Evolutionary conservation across 2,888 invertebrate genomes (phyloP), one percentile per base, ranked within the genome.

Genomic region (Monopis laevigella): DNA sequence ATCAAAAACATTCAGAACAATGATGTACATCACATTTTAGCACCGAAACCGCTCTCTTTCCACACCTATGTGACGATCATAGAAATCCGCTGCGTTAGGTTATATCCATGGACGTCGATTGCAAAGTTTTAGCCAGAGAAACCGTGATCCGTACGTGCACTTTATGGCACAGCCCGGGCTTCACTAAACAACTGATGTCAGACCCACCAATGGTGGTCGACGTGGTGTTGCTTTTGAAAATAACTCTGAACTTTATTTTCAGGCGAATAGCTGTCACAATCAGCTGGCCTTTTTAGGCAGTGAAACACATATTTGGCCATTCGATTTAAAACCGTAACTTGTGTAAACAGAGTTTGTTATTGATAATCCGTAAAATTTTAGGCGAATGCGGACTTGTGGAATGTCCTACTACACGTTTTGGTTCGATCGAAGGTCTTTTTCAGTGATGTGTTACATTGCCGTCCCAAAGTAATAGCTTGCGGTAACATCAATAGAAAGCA

Each of bases 41-140:
- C 49, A 51, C 51, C 49, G 48, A 45, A 39, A 49, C 48, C 49
- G 29, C 11, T 12, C 18, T 18, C 29, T 3, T 24, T 26, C n/a
- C 12, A n/a, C 3, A 18, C 16, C 5, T 29, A n/a, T 16, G 8
- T 26, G 4, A 14, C 13, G 14, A 29, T 51, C 47, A 46, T 48
- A 57, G 61, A 59, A 54, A 56, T 64, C 61, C 62, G 60, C 46
- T 53, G 52, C 63, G 61, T 78, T 80, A 80, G 77, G 80, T 80
- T 80, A 78, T 78, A 80, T 78, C 80, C 80, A 80, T 78, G 73
- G 74, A 73, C 71, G 72, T 72, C 72, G 73, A 75, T 78, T 78
- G 77, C 62, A 80, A 80, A 78, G 77, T 80, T 80, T 78, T 59
- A 56, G 45, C 47, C 43, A 41, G 32, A 44, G 45, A 49, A 50